Percentiles rank a stretch among this genome's conserved stretches.
Conservation (phyloP, 2,113 vertebrate species). For the Heterochromis multidens region DNA sequence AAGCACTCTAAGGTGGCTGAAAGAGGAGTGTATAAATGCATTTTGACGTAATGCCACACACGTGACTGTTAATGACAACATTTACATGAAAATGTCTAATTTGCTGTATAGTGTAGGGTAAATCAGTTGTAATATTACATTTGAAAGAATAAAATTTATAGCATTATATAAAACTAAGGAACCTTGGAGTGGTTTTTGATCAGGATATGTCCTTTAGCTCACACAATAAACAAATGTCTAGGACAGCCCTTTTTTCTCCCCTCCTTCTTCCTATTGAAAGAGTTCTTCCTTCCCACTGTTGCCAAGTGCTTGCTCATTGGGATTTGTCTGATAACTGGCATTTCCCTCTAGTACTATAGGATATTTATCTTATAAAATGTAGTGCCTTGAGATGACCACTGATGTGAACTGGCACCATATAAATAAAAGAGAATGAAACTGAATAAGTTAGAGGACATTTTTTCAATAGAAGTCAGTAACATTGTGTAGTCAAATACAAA, state of each 20-base stretch:
- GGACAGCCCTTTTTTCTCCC: not conserved
- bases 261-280: not conserved
- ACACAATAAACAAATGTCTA: not conserved
- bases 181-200: not conserved
- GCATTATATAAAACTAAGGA: no score
- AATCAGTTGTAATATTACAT: not conserved
- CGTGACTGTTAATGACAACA: not conserved
- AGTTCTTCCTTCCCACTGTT: not conserved
- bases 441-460: not conserved
- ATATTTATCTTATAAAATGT: not conserved
- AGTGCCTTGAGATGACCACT: not conserved
- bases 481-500: not conserved
- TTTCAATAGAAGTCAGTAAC: not conserved
- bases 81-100: not conserved
- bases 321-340: not conserved
- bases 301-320: not conserved
- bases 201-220: not conserved
- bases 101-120: not conserved
- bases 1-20: constrained; percentile 13
- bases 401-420: not conserved
- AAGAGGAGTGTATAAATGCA: constrained; percentile 8
- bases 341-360: not conserved
- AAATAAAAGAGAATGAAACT: not conserved
- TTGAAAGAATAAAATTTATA: not conserved
- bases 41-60: not conserved